Conservation (phyloP, 2,888 invertebrate species). For the Eristalis arbustorum region DNA sequence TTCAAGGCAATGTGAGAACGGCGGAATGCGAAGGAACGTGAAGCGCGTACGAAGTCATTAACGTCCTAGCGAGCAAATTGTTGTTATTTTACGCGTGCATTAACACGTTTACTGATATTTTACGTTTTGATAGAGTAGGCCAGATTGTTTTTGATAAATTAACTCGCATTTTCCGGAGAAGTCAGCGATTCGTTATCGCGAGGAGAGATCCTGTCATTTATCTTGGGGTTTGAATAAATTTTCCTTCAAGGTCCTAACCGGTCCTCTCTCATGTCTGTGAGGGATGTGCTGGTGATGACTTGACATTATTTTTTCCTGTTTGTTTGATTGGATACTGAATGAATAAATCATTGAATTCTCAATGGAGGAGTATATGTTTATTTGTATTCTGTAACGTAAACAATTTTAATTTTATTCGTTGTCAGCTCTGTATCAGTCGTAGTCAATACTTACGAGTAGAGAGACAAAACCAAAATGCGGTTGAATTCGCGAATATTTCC, state of each 20-base stretch:
- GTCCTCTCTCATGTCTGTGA: neutral
- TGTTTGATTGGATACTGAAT: neutral
- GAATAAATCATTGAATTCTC: neutral
- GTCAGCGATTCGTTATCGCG: neutral
- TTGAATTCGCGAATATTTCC: too few relatives aligned
- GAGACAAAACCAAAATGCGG: too few relatives aligned
- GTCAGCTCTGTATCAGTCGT: too few relatives aligned
- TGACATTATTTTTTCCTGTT: neutral
- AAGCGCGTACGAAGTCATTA: constrained; percentile 22
- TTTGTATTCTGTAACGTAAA: neutral
- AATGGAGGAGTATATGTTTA: neutral
- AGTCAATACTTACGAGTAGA: too few relatives aligned
- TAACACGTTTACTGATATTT: constrained; percentile 16
- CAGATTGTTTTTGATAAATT: constrained; percentile 42
- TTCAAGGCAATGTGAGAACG: constrained; percentile 6
- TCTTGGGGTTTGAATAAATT: neutral
- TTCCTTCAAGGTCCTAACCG: neutral
- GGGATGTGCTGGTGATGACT: neutral
- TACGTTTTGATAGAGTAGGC: constrained; percentile 20
- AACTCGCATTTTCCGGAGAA: neutral
- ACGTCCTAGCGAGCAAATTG: constrained; percentile 26
- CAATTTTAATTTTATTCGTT: neutral
- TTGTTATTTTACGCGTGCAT: constrained; percentile 43
- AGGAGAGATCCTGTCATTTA: neutral
- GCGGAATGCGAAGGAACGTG: neutral